Conservation (phyloP, 2,113 vertebrate species). For the Crotophaga sulcirostris region DNA sequence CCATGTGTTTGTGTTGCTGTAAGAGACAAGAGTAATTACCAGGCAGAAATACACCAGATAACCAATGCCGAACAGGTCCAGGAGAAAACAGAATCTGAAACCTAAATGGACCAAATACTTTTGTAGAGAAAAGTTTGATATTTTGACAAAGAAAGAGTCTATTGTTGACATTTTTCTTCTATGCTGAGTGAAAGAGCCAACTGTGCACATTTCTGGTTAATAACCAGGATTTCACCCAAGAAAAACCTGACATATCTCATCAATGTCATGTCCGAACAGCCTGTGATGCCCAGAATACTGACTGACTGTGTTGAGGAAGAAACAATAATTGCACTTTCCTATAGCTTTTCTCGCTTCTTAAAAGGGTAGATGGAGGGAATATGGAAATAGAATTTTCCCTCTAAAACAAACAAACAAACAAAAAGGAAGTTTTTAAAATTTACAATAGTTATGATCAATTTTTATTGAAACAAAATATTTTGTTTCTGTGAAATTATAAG, state of each 20-base stretch:
- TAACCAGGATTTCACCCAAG: background rate
- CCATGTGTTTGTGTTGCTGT: accelerated
- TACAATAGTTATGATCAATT: background rate
- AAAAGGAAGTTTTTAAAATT: background rate
- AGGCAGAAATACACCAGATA: background rate
- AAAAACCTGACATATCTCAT: background rate
- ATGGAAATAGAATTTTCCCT: background rate
- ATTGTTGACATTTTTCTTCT: background rate
- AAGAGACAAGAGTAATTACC: background rate
- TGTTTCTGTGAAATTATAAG: background rate
- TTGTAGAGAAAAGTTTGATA: background rate
- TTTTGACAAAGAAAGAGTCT: background rate
- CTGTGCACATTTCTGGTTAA: background rate
- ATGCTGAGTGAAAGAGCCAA: background rate
- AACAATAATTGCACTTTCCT: background rate
- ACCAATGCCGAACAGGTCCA: background rate
- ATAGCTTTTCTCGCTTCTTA: background rate
- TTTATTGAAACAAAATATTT: background rate
- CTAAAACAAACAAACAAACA: background rate
- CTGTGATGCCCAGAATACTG: background rate
- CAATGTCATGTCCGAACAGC: background rate
- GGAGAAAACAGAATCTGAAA: background rate
- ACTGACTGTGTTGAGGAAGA: background rate
- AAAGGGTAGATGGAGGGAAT: background rate
- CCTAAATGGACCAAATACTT: background rate